Conservation (phyloP, 2,113 vertebrate genomes). For the Leptodactylus fuscus region DNA sequence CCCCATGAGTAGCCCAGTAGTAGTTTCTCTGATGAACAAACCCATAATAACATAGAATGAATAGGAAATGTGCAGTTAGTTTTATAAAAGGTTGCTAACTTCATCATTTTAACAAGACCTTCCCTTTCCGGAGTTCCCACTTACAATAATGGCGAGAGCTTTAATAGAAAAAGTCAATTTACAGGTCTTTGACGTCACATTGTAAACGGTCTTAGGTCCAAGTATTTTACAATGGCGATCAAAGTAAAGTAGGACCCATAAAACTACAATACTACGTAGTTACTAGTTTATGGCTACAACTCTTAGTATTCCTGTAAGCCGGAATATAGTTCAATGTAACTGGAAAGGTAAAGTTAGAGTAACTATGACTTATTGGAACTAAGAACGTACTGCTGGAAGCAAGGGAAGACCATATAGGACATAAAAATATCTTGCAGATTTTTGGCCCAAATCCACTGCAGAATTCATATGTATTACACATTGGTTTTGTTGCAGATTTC, state of each 20-base stretch:
- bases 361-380: neutral
- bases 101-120: conserved; percentile 34
- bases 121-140: conserved; percentile 1
- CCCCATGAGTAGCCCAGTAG: conserved; percentile 16
- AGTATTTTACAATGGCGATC: neutral
- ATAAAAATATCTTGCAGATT: neutral
- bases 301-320: neutral
- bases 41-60: conserved; percentile 39
- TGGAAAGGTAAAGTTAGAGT: neutral
- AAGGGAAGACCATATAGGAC: neutral
- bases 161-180: conserved; percentile 8
- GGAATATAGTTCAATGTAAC: neutral
- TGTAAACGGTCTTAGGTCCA: conserved; percentile 12
- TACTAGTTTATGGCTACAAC: neutral
- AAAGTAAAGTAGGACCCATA: neutral
- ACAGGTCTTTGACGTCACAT: neutral
- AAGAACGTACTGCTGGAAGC: neutral
- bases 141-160: neutral
- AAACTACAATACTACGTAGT: neutral
- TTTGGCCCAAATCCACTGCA: too few relatives aligned
- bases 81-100: conserved; percentile 33
- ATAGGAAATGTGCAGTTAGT: conserved; percentile 36
- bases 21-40: conserved; percentile 35
- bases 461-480: too few relatives aligned
- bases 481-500: too few relatives aligned